Conservation (phyloP, 2,113 vertebrate genomes). For the Hypomesus transpacificus region DNA sequence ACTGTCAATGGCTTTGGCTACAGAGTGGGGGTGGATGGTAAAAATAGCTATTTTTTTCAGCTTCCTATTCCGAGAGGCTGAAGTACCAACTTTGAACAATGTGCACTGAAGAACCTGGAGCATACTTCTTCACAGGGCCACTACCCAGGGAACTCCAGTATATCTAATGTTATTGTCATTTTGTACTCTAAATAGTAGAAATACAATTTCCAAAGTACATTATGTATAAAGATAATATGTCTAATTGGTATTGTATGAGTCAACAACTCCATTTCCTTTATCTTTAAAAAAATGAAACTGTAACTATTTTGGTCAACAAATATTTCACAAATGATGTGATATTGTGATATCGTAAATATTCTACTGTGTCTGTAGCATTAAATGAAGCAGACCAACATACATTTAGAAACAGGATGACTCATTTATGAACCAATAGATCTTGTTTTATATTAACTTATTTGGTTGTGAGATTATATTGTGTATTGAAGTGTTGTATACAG, state of each 20-base stretch:
- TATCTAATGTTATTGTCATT: not conserved
- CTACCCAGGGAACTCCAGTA: not conserved
- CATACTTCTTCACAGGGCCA: not conserved
- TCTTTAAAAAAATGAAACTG: too few species aligned
- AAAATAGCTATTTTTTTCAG: conserved; percentile 51
- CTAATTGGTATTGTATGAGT: not conserved
- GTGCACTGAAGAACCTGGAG: conserved; percentile 45
- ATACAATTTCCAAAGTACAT: not conserved
- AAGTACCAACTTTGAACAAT: conserved; percentile 23
- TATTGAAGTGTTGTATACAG: conserved; percentile 54
- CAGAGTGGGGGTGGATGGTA: not conserved
- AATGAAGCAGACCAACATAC: not conserved
- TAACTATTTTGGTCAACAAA: too few species aligned
- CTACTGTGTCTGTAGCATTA: too few species aligned
- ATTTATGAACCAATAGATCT: not conserved
- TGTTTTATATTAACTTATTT: conserved; percentile 61
- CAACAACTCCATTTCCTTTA: too few species aligned
- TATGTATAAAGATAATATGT: not conserved
- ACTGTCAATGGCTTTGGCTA: not conserved
- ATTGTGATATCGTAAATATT: too few species aligned
- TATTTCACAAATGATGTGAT: too few species aligned
- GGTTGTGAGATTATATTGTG: conserved; percentile 46
- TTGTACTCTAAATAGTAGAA: not conserved
- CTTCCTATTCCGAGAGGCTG: conserved; percentile 60
- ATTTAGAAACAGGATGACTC: too few species aligned